Evolutionary conservation across 2,113 vertebrate genomes (phyloP).

Genomic region (Lota lota): DNA sequence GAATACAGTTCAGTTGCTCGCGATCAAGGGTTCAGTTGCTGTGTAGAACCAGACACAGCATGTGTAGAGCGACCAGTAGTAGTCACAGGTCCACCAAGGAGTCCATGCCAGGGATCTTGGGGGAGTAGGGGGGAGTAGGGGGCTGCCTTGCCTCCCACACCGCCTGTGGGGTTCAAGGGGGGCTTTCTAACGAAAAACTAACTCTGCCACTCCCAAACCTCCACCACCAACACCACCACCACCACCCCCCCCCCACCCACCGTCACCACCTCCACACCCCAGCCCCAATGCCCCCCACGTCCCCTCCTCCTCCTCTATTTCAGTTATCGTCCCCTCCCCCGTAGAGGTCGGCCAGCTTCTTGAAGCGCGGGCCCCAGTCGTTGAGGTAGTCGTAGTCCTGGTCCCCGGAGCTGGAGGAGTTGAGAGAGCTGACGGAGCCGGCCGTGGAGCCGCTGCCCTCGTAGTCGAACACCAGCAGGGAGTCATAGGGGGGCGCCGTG

Average conservation of each 20-base stretch:
- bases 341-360: conserved; percentile 94
- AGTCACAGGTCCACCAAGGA: conserved; percentile 31
- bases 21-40: conserved; percentile 34
- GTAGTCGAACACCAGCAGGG: conserved; percentile 96
- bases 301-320: conserved; percentile 55
- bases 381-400: conserved; percentile 96
- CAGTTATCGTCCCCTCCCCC: conserved; percentile 92
- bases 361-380: conserved; percentile 94
- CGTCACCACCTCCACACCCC: conserved; percentile 29
- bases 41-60: conserved; percentile 21
- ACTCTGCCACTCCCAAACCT: conserved; percentile 42
- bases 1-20: conserved; percentile 66
- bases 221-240: background rate
- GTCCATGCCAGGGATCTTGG: conserved; percentile 26
- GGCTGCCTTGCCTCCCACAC: background rate
- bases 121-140: background rate
- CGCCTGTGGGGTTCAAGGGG: conserved; percentile 1
- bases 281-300: conserved; percentile 9
- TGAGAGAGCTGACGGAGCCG: conserved; percentile 90
- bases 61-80: conserved; percentile 42
- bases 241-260: background rate
- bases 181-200: conserved; percentile 17
- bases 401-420: conserved; percentile 88
- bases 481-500: conserved; percentile 91
- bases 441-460: conserved; percentile 95